These are phyloP conservation scores for Aratinga solstitialis DNA, from an alignment of 2,797 vertebrate species.

Conservation along the genomic window DNA sequence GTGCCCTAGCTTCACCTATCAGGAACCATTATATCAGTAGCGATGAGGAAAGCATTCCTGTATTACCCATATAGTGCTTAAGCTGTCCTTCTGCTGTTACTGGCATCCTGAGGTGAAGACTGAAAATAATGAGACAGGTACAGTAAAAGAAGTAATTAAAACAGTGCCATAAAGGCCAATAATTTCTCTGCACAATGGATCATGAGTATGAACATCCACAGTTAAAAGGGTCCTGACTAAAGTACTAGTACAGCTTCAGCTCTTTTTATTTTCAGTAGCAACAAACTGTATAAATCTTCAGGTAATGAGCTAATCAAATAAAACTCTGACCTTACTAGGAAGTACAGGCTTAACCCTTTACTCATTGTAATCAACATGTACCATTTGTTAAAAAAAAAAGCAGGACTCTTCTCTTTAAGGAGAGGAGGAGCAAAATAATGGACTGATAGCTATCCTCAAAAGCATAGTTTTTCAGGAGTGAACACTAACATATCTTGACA, in stretches of 20 bases:
- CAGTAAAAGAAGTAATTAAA: slow-evolving; percentile 1
- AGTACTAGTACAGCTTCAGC: background rate
- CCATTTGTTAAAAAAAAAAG: background rate
- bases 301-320: slow-evolving; percentile 23
- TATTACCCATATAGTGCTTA: background rate
- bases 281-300: background rate
- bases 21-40: background rate
- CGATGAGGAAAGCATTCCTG: background rate
- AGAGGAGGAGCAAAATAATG: background rate
- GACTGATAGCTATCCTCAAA: background rate
- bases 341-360: background rate
- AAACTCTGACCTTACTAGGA: background rate
- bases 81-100: background rate
- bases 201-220: background rate
- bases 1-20: background rate
- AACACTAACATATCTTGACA: background rate
- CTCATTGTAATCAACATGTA: background rate
- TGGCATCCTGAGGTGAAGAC: background rate
- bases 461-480: background rate
- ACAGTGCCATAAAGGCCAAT: background rate
- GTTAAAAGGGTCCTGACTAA: background rate
- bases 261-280: slow-evolving; percentile 32
- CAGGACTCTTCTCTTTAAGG: background rate
- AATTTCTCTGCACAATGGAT: background rate
- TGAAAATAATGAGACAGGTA: background rate